Evolutionary conservation across 1,140 invertebrate species (phyloP), one percentile per base, ranked within the genome.

Genomic region (Drosophila bocqueti): DNA sequence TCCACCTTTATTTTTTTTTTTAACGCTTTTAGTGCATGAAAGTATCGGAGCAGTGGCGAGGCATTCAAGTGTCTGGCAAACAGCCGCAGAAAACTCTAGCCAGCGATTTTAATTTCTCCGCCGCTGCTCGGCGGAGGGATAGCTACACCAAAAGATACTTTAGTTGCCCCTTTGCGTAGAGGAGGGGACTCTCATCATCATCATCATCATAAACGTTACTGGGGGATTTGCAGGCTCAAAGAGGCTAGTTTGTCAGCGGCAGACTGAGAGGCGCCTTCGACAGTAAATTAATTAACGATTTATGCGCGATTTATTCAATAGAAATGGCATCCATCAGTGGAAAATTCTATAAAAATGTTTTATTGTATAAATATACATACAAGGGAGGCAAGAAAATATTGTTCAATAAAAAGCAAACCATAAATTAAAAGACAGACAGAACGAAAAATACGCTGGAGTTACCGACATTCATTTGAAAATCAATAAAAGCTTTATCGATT

Each of bases 51-150:
- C 46, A 38, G 71, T 43, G 50, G 71, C 50, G 50, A 69, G 69
- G 43, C 71, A 64, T 77, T 61, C 72, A 89, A 87, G 83, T 87
- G 84, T 66, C 83, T 74, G 64, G 84, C 81, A 87, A 86, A 87
- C 76, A 86, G 81, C 62, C 68, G 59, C 45, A 29, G 54, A 72
- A 64, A 69, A 68, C 71, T 67, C 58, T 68, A 52, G 46, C 61
- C 62, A 42, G 62, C 55, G 73, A 80, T 84, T 84, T 82, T 79
- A 81, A 86, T 82, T 77, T 81, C 72, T 49, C 34, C 29, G 40
- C 42, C 26, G 36, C 46, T 59, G 18, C 42, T 31, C 29, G 18
- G 29, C 18, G 45, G 43, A 45, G n/a, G 15, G 49, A 36, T 46
- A 72, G 67, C 49, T 59, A 60, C 54, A 58, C 69, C 55, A 49